Base-by-base conservation (phyloP, 2,888 invertebrate species). In the Drosophila lutescens region DNA sequence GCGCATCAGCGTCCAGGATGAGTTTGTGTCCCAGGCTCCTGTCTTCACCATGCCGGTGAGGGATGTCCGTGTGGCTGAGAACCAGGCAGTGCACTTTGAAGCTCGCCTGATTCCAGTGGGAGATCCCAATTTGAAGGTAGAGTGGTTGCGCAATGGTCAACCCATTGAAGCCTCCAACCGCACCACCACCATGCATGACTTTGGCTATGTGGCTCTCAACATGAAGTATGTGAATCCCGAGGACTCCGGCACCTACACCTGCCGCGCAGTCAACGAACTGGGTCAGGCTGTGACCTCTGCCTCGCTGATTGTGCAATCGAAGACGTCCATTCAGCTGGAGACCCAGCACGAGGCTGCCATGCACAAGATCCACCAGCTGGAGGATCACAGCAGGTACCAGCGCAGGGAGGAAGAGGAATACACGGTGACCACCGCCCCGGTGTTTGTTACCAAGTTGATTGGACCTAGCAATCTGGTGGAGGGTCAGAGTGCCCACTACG, bases 211-310 rank as follows among this genome's bases (percentile, higher is more conserved):
- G 30, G 98, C 98, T 41, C 93, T 98, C 17, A 98, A 98, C 87
- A 96, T 98, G 96, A 97, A 97, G 91, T 97, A 97, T 86, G 97
- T 97, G 0, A 97, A 97, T 90, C 98, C 98, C 23, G 98, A 98
- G 92, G 99, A 99, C 93, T 97, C 98, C 2, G 99, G 99, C 49
- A 97, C 98, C 41, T 99, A 99, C 92, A 98, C 98, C 2, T 98
- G 98, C 91, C 95, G 98, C 65, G 98, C 98, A 41, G 94, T 95
- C 10, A 98, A 98, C 88, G 97, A 98, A 80, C 93, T 98, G 61
- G 99, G 99, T 62, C 97, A 98, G 93, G 98, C 99, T 17, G 97
- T 98, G 1, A 98, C 98, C 43, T 97, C 98, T 8, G 97, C 98
- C 9, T 97, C 98, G 2, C 93, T 99, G 13, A 95, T 96, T 86